phyloP scores from a whole-genome alignment of 2,113 vertebrate species.

The Excalfactoria chinensis region DNA sequence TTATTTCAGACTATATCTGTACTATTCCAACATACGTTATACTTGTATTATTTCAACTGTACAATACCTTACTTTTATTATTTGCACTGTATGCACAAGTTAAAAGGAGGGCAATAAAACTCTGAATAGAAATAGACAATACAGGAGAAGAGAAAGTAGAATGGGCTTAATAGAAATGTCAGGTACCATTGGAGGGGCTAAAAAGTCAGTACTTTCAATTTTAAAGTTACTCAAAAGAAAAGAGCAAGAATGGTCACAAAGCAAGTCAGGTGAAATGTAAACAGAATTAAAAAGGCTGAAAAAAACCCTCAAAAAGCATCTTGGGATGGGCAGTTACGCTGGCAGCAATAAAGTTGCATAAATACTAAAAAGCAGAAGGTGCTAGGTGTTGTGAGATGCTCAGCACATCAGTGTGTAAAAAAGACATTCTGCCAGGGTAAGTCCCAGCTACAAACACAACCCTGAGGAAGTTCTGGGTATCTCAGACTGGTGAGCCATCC shows the following conservation, averaged over 20 bases:
- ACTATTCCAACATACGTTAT: too few species aligned
- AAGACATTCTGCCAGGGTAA: neutral
- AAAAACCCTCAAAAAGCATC: neutral
- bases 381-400: neutral
- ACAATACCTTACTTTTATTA: too few species aligned
- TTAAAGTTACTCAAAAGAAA: neutral
- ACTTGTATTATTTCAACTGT: too few species aligned
- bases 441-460: neutral
- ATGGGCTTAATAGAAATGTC: neutral
- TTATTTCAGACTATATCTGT: too few species aligned
- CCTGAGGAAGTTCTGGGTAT: neutral
- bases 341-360: neutral
- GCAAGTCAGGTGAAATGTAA: neutral
- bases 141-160: neutral
- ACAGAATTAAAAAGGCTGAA: neutral
- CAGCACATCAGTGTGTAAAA: neutral
- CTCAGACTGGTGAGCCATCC: rapidly evolving
- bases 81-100: too few species aligned
- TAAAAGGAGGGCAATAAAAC: neutral
- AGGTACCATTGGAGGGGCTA: neutral
- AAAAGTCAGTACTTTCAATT: neutral
- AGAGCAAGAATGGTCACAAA: neutral
- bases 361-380: neutral
- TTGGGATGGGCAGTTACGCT: neutral
- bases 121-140: neutral